Conservation (phyloP, 1,140 invertebrate species). For the Calephelis nemesis region DNA sequence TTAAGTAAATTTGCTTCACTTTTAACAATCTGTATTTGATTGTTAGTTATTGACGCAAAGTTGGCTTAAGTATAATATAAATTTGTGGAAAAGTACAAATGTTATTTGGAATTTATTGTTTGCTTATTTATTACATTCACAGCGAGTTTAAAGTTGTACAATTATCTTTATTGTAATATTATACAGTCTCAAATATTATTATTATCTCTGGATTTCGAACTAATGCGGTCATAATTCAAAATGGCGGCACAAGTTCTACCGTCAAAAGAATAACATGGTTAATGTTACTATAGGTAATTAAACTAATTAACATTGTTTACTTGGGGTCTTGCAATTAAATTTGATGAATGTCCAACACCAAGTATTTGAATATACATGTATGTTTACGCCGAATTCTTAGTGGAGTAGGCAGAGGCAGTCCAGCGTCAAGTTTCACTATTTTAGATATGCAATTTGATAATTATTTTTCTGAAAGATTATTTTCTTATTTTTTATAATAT, state of each 20-base stretch:
- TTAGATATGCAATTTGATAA: no score
- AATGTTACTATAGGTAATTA: constrained; percentile 11
- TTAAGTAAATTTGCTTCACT: no score
- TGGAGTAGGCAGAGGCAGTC: no score
- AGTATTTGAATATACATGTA: background rate
- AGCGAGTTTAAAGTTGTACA: background rate
- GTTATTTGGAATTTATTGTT: background rate
- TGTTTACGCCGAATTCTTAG: no score
- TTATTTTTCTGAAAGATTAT: no score
- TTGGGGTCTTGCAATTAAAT: constrained; percentile 10
- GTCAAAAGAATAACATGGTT: constrained; percentile 11
- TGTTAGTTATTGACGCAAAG: no score
- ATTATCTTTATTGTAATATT: constrained; percentile 16
- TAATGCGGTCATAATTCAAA: constrained; percentile 1
- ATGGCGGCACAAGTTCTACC: constrained; percentile 1
- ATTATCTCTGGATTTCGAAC: constrained; percentile 6
- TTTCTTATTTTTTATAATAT: no score
- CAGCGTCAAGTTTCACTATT: no score
- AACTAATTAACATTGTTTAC: constrained; percentile 11
- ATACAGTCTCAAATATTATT: constrained; percentile 9
- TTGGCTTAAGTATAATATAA: no score
- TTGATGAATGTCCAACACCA: constrained; percentile 9
- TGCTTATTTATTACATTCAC: constrained; percentile 6
- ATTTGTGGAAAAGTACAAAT: no score
- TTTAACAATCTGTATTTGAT: no score